Conservation (phyloP, 2,888 invertebrate species). For the Polymixis flavicincta region DNA sequence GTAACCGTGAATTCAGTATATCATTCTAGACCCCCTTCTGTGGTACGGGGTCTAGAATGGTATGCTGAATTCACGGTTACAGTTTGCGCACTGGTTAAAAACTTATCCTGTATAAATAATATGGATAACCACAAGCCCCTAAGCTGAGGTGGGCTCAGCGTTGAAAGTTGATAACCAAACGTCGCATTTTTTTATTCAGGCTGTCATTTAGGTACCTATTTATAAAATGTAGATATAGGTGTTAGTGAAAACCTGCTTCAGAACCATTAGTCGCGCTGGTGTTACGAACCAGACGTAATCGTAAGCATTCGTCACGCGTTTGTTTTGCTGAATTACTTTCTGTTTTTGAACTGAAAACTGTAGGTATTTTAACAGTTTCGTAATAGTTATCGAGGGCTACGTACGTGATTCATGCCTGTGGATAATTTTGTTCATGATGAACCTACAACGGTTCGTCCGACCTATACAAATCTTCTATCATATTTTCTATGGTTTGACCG, state of each 20-base stretch:
- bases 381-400: constrained; percentile 5
- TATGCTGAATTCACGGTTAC: too few relatives aligned
- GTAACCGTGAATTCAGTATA: too few relatives aligned
- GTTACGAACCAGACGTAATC: constrained; percentile 36
- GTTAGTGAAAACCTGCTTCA: not conserved
- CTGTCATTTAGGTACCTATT: not conserved
- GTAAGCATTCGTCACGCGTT: constrained; percentile 32
- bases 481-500: constrained; percentile 1
- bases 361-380: constrained; percentile 23
- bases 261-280: constrained; percentile 36
- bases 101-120: too few relatives aligned
- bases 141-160: too few relatives aligned
- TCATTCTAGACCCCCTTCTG: too few relatives aligned
- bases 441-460: not conserved
- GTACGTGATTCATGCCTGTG: not conserved
- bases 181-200: not conserved
- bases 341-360: constrained; percentile 36
- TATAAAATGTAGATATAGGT: too few relatives aligned
- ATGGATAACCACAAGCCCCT: too few relatives aligned
- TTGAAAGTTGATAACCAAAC: not conserved
- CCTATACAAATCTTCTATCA: not conserved
- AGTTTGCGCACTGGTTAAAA: too few relatives aligned
- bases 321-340: constrained; percentile 43
- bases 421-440: not conserved
- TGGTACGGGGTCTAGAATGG: too few relatives aligned